Percentiles rank a stretch among this genome's conserved stretches.
phyloP scores from a whole-genome alignment of 2,888 invertebrate genomes.

The Rhopalosiphum nymphaeae region DNA sequence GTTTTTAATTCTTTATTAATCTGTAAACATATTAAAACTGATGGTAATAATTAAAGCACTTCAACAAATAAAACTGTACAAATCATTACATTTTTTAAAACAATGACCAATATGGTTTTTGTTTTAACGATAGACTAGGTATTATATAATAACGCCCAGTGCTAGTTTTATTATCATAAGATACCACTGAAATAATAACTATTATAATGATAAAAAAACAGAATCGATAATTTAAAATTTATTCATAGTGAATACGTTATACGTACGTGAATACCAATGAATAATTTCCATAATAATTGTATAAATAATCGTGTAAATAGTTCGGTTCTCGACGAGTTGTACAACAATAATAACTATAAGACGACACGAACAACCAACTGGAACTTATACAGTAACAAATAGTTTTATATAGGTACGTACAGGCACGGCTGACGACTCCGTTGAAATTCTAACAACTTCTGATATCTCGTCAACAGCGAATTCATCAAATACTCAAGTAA shows the following conservation, averaged over 20 bases:
- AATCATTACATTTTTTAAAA: no score
- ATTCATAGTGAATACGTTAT: no score
- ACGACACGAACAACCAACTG: background rate
- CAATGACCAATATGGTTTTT: no score
- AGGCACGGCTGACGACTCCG: background rate
- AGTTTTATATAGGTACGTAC: background rate
- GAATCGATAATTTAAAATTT: background rate
- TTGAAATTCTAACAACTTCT: background rate
- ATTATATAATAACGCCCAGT: background rate
- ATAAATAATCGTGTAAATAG: background rate
- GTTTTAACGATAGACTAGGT: background rate
- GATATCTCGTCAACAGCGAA: background rate
- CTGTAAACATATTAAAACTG: background rate
- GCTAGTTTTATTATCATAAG: background rate
- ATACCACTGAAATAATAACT: background rate
- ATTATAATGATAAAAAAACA: background rate
- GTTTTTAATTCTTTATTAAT: background rate
- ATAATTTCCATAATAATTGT: background rate
- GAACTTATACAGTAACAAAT: background rate
- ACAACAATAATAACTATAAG: background rate
- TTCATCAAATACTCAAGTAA: background rate
- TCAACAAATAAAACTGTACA: no score
- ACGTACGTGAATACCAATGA: background rate
- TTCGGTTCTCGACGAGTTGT: background rate
- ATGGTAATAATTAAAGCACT: background rate